Evolutionary conservation across 2,888 invertebrate species (phyloP).

Genomic region (Sericinus montela): DNA sequence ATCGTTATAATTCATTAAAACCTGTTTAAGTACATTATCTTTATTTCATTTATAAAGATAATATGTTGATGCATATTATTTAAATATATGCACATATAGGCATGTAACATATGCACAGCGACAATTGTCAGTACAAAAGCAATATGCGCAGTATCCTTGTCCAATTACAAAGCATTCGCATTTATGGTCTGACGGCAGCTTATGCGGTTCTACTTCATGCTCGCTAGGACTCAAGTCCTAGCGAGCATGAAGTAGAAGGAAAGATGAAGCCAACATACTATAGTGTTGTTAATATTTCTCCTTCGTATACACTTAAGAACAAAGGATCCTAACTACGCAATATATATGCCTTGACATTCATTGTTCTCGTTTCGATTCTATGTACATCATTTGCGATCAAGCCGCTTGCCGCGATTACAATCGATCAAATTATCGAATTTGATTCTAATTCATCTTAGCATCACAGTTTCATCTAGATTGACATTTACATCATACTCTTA

Average conservation of each 20-base stretch:
- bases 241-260: background rate
- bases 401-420: background rate
- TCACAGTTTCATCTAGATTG: too few species aligned
- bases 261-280: background rate
- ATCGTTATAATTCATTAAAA: too few species aligned
- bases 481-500: too few species aligned
- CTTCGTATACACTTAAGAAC: background rate
- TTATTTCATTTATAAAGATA: too few species aligned
- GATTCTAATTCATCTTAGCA: too few species aligned
- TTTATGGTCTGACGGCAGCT: background rate
- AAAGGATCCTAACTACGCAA: conserved; percentile 5
- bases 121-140: conserved; percentile 1
- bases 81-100: too few species aligned
- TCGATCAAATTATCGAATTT: background rate
- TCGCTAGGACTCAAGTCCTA: too few species aligned
- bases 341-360: conserved; percentile 1
- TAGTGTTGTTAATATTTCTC: background rate
- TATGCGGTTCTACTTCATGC: background rate
- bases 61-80: too few species aligned
- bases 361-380: conserved; percentile 8
- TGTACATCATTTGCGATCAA: background rate
- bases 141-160: background rate
- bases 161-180: conserved; percentile 6
- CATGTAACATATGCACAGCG: too few species aligned
- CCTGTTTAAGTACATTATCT: too few species aligned